Conservation (phyloP, 1,140 invertebrate genomes). For the Eriocheir sinensis region DNA sequence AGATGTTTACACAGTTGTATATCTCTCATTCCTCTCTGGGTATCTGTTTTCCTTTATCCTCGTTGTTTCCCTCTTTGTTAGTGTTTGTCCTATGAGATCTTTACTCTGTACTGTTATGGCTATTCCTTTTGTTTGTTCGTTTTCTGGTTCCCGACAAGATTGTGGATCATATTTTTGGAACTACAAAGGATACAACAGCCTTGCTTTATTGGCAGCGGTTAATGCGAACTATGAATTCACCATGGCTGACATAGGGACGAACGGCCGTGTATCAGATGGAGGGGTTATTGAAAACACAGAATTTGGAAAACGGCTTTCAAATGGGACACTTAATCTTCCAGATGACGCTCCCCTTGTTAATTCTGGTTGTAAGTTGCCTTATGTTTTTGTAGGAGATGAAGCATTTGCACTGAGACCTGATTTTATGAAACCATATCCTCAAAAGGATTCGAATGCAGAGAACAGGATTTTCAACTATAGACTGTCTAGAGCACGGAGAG, state of each 20-base stretch:
- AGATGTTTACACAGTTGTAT: too few relatives aligned
- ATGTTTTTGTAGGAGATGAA: constrained; percentile 47
- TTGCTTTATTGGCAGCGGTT: constrained; percentile 40
- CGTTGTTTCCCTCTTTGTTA: too few relatives aligned
- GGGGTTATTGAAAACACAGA: constrained; percentile 27
- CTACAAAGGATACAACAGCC: constrained; percentile 33
- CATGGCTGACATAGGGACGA: constrained; percentile 33
- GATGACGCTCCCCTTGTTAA: neutral
- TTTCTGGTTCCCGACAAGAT: neutral
- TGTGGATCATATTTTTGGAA: constrained; percentile 44
- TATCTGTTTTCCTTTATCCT: too few relatives aligned
- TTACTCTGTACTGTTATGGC: too few relatives aligned
- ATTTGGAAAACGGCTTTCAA: neutral
- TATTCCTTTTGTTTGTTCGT: too few relatives aligned
- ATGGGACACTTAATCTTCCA: neutral
- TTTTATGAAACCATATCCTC: too few relatives aligned
- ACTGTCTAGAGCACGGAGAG: neutral
- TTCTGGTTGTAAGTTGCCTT: neutral
- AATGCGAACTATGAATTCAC: constrained; percentile 51
- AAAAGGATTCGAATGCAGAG: neutral
- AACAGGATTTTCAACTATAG: constrained; percentile 31
- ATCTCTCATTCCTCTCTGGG: too few relatives aligned
- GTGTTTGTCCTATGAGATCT: too few relatives aligned
- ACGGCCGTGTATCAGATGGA: constrained; percentile 50
- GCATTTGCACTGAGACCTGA: constrained; percentile 9